Evolutionary conservation across 2,797 vertebrate genomes (phyloP), one percentile per base, ranked within the genome.

Genomic region (Odontamblyopus lacepedii): DNA sequence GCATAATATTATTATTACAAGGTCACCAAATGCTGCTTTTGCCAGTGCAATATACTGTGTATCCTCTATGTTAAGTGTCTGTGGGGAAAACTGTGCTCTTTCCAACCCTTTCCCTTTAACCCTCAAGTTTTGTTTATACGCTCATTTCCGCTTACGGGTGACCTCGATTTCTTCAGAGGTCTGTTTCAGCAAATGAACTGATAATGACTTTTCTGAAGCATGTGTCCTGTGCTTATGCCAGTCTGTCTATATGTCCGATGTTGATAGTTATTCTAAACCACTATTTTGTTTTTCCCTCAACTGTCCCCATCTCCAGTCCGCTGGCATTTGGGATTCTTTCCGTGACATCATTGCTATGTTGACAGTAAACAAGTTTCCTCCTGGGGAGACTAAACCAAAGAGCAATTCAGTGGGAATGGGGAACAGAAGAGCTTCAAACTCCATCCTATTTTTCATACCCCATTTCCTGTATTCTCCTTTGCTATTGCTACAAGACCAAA

Each of bases 351-450:
- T 72, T 88, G 87, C 73, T 0, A 69, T 81, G 75, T 84, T 91
- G 88, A 91, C 88, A 79, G 89, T 91, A 91, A 92, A 93, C 90
- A 92, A 85, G 73, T 85, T 85, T 73, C 79, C 88, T 92, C 91
- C 83, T 74, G 76, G 86, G 91, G 85, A 81, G 83, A 67, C 72
- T 48, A 30, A 70, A 78, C 78, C 70, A 72, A 78, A 79, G 75
- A 72, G 79, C 80, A 80, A 74, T 56, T 78, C 85, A 84, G 87
- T 89, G 84, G 88, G 85, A 91, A 87, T 76, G 60, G 23, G 63
- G 63, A 72, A 78, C 62, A 57, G 61, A 50, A 18, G 55, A 78
- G 78, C 32, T n/a, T 67, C 72, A 27, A 23, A 29, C 69, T 68
- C 63, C 35, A 18, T 29, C 62, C 69, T 26, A n/a, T 35, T 48